Conservation (phyloP, 1,140 invertebrate species). For the Cephus cinctus region DNA sequence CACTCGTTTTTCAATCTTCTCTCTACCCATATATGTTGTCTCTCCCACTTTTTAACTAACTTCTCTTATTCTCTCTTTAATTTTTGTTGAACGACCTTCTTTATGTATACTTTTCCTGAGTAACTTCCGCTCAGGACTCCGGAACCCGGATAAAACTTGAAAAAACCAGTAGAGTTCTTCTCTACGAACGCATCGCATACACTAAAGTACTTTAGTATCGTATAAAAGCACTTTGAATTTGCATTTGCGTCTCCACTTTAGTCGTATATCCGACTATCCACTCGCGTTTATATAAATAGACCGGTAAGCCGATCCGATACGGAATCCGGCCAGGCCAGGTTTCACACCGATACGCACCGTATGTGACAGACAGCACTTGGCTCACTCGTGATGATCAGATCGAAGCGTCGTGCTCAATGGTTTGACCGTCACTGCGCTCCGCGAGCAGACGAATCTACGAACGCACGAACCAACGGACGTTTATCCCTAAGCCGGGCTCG, state of each 20-base stretch:
- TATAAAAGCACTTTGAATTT: background rate
- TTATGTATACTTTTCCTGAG: no score
- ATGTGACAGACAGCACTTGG: background rate
- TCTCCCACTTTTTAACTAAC: no score
- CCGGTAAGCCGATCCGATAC: background rate
- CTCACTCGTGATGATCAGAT: no score
- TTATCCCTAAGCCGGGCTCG: background rate
- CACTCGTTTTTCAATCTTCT: no score
- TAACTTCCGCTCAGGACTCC: no score
- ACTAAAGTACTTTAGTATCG: no score
- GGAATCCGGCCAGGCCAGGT: slow-evolving; percentile 4
- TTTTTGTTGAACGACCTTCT: no score
- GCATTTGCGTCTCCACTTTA: background rate
- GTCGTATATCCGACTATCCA: background rate
- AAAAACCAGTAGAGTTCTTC: background rate
- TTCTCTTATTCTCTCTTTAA: no score
- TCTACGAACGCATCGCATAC: no score
- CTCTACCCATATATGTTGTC: no score
- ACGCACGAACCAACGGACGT: slow-evolving; percentile 5
- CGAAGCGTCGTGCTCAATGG: slow-evolving; percentile 28
- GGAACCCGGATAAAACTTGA: background rate
- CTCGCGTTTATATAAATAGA: background rate
- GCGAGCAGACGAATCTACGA: slow-evolving; percentile 13
- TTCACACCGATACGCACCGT: background rate
- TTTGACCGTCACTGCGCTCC: slow-evolving; percentile 35